A percentile compares a stretch with the other conserved stretches of the same genome.
phyloP scores from a whole-genome alignment of 2,113 vertebrate species.

The Scolopax mira region DNA sequence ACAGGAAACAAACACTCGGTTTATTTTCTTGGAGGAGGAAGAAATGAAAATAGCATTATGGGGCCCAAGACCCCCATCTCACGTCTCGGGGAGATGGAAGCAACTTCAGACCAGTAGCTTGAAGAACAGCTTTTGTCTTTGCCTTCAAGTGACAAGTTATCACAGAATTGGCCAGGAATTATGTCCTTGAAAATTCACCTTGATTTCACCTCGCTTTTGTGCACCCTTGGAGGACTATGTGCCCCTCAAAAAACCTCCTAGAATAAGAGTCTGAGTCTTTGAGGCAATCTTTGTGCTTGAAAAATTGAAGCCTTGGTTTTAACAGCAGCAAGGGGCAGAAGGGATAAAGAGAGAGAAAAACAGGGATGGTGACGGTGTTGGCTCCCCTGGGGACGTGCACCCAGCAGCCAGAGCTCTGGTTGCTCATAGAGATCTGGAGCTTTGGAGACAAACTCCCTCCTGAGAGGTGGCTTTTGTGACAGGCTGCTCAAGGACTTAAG shows the following conservation, averaged over 20 bases:
- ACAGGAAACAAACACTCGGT: constrained; percentile 33
- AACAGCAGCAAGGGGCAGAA: not conserved
- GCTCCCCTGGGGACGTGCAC: not conserved
- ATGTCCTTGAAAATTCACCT: not conserved
- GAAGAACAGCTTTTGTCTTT: not conserved
- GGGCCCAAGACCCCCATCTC: not conserved
- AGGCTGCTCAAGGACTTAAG: not conserved
- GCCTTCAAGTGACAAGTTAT: not conserved
- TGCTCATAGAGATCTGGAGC: not conserved
- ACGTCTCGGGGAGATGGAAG: not conserved
- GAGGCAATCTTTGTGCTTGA: not conserved
- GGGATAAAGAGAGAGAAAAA: not conserved
- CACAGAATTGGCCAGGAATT: not conserved
- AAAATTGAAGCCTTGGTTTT: not conserved
- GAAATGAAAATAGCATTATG: constrained; percentile 11
- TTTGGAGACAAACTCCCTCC: not conserved
- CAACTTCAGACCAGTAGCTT: not conserved
- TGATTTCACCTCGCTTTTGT: not conserved
- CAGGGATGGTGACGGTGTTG: rapidly evolving
- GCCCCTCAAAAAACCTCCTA: not conserved
- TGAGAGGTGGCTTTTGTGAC: not conserved
- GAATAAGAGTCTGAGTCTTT: not conserved
- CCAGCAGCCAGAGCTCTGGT: not conserved
- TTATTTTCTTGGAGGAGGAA: constrained; percentile 25
- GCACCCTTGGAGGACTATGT: not conserved